phyloP scores from a whole-genome alignment of 2,888 invertebrate species.

The Dione juno region DNA sequence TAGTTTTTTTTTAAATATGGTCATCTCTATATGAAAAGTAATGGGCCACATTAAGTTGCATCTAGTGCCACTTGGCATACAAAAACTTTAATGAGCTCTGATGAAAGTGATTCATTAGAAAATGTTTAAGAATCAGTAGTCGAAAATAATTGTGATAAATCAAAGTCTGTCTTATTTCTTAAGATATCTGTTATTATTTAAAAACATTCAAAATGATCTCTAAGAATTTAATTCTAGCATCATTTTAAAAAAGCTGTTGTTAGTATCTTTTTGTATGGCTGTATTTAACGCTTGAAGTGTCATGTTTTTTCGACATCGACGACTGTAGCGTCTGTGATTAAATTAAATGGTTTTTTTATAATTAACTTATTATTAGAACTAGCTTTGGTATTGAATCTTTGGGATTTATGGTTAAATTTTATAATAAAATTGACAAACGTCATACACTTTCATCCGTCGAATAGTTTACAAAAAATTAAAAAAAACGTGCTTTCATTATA shows the following conservation, averaged over 20 bases:
- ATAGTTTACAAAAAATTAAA: neutral
- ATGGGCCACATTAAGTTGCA: too few relatives aligned
- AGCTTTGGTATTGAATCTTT: neutral
- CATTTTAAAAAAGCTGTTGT: neutral
- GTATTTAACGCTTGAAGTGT: slow-evolving; percentile 16
- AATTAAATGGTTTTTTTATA: slow-evolving; percentile 12
- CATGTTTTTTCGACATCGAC: neutral
- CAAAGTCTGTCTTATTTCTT: neutral
- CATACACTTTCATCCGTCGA: neutral
- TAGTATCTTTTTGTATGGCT: slow-evolving; percentile 6
- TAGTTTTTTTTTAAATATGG: too few relatives aligned
- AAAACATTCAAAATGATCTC: neutral
- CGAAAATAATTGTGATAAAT: neutral
- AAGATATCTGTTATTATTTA: neutral
- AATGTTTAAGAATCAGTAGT: too few relatives aligned
- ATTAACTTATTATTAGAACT: neutral
- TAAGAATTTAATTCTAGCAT: neutral
- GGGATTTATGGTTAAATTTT: neutral
- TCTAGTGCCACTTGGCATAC: too few relatives aligned
- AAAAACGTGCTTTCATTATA: neutral
- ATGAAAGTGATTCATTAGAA: too few relatives aligned
- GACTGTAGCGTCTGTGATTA: neutral
- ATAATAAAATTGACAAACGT: neutral
- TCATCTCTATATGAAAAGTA: too few relatives aligned
- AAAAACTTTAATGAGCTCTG: too few relatives aligned